Evolutionary conservation across 2,113 vertebrate species (phyloP).

Genomic region (Pelmatolapia mariae): DNA sequence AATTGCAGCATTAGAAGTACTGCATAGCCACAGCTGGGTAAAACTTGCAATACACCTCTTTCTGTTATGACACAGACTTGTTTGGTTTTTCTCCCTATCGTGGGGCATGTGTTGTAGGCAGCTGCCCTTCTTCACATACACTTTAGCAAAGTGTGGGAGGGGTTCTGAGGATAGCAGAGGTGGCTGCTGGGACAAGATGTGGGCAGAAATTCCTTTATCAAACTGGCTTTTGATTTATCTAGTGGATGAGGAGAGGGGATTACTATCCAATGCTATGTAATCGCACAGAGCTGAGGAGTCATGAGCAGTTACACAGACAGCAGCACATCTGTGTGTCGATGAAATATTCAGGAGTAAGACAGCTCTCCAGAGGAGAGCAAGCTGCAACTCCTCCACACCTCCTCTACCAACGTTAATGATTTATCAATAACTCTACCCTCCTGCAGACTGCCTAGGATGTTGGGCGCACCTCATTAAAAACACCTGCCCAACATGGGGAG

Average conservation of each 20-base stretch:
- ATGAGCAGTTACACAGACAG: constrained; percentile 72
- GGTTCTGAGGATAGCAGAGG: constrained; percentile 31
- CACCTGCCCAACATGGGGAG: constrained; percentile 60
- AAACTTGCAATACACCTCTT: constrained; percentile 52
- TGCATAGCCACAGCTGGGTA: constrained; percentile 42
- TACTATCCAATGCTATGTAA: constrained; percentile 52
- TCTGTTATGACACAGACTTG: constrained; percentile 54
- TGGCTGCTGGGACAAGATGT: constrained; percentile 18
- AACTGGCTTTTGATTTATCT: constrained; percentile 30
- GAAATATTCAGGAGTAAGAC: constrained; percentile 77
- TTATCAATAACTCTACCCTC: constrained; percentile 75
- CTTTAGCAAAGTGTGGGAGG: constrained; percentile 28
- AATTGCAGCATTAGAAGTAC: constrained; percentile 49
- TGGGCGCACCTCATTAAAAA: constrained; percentile 65
- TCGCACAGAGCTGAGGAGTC: constrained; percentile 60
- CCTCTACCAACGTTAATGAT: constrained; percentile 75
- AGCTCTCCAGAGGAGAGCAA: constrained; percentile 64
- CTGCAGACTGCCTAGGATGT: constrained; percentile 57
- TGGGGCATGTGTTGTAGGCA: constrained; percentile 33
- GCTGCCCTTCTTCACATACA: constrained; percentile 30
- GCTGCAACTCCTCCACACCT: constrained; percentile 68
- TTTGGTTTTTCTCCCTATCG: constrained; percentile 40
- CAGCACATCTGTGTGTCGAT: constrained; percentile 77
- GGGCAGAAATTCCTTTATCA: constrained; percentile 21
- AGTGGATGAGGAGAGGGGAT: constrained; percentile 37